Base-by-base conservation (phyloP, 2,888 invertebrate genomes). In the Hemistola chrysoprasaria region DNA sequence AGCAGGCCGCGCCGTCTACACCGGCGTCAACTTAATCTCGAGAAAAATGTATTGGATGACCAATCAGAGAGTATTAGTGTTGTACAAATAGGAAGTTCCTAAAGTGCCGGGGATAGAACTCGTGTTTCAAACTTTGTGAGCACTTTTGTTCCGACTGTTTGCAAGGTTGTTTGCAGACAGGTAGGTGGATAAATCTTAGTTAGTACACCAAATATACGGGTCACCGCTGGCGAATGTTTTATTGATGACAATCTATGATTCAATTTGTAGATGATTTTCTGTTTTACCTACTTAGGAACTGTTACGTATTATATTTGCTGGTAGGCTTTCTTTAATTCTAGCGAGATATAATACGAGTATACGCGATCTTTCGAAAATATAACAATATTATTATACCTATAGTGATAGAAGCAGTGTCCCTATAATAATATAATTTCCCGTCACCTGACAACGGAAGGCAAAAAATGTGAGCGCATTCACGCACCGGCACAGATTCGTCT, bases 1-100 rank as follows among this genome's bases (percentile, higher is more conserved):
- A 84, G 79, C 71, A 76, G 73, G 73, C 72, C 62, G 71, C 68
- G 63, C 59, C 67, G 62, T 64, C 69, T 64, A 63, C 65, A 66
- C 64, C 65, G 62, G 65, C 63, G 63, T 68, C 73, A 66, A 71
- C 68, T 70, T 67, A 70, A 72, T 74, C 69, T 67, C 55, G 47
- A 64, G 61, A 68, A 66, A 67, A 66, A 67, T 67, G 59, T 68
- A 65, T 69, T 67, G 60, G 59, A 63, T 58, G 50, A 55, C 55
- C 68, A 67, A 65, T 65, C 68, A 58, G 53, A 58, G 59, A 53
- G 63, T 61, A 67, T 67, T 63, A 62, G 51, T 50, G 53, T 46
- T 52, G 65, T 60, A 48, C 61, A 64, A 40, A 53, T 50, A 57
- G 56, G 46, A 52, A 40, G 53, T 47, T 47, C 35, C 37, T 48